A percentile compares a stretch with the other conserved stretches of the same genome.
phyloP scores from a whole-genome alignment of 2,113 vertebrate species.

The Hepsetus odoe region DNA sequence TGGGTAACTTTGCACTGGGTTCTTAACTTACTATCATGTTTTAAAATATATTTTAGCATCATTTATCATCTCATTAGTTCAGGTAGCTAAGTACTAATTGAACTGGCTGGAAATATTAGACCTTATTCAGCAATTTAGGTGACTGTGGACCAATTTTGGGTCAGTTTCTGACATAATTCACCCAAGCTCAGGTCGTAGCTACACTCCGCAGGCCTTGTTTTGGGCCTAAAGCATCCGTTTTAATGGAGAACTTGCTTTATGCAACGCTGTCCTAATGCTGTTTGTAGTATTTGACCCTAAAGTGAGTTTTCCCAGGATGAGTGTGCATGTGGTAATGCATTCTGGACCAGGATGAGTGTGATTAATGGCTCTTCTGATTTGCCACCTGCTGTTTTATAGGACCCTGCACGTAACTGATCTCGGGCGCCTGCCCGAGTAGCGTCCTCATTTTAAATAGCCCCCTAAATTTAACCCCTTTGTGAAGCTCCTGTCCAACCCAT shows the following conservation, averaged over 20 bases:
- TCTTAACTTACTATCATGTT: too few relatives aligned
- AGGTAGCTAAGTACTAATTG: too few relatives aligned
- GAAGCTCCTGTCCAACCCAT: conserved; percentile 55
- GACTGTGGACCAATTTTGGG: too few relatives aligned
- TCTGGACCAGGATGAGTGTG: conserved; percentile 48
- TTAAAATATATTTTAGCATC: too few relatives aligned
- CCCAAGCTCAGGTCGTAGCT: too few relatives aligned
- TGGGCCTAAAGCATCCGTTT: not conserved
- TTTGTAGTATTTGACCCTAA: not conserved
- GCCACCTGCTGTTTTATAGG: conserved; percentile 82
- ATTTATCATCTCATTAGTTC: too few relatives aligned
- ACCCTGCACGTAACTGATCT: conserved; percentile 83
- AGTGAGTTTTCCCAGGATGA: not conserved
- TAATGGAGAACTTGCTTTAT: not conserved
- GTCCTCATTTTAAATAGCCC: conserved; percentile 76
- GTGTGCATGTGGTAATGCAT: not conserved
- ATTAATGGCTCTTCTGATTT: conserved; percentile 79
- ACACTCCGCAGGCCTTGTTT: too few relatives aligned
- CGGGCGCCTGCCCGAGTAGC: conserved; percentile 71
- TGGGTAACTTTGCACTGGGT: too few relatives aligned
- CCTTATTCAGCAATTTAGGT: too few relatives aligned
- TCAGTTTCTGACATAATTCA: too few relatives aligned
- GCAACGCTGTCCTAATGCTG: not conserved
- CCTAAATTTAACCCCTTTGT: conserved; percentile 83
- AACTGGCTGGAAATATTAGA: too few relatives aligned